Base-by-base conservation (phyloP, 1,140 invertebrate genomes). In the Chironomus striatipennis region DNA sequence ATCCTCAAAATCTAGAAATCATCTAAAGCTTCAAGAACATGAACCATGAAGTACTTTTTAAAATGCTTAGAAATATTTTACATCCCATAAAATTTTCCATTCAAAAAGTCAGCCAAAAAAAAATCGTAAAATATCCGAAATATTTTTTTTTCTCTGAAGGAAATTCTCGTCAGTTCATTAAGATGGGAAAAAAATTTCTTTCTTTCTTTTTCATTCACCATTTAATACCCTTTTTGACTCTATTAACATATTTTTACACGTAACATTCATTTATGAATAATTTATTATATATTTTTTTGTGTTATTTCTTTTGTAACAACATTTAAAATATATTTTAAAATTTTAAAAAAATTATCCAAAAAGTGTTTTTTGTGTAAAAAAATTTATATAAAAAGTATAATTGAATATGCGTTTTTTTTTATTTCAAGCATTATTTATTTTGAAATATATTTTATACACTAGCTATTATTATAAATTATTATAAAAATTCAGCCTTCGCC, bases 101-200 rank as follows among this genome's bases (percentile, higher is more conserved):
- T 70, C 65, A 70, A 18, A 70, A 34, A 34, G 24, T 34, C 24
- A 34, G 5, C 24, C 24, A 34, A 34, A 20, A 18, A 10, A 15
- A 57, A 15, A 57, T 57, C 47, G 47, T 70, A 70, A 70, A 70
- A 70, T 70, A 70, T 70, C 65, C 65, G 20, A 70, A 70, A 20
- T 70, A 17, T 18, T 67, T 67, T 47, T 47, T 57, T 12, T 57
- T 57, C n/a, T 47, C 43, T 12, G 7, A 70, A 70, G 18, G 18
- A 70, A 70, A 20, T 70, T 70, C 65, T 70, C 24, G 24, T 34
- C 24, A 34, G 24, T 70, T 70, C 65, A 70, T 70, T 70, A 70
- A 70, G 65, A 70, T 70, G 65, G 65, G 65, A 70, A 70, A 70
- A 70, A 34, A 34, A 34, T 34, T 34, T 34, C 24, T 34, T 34